These are phyloP conservation scores for Myotis lucifugus DNA, from an alignment of 2,113 vertebrate species.

Conservation along the genomic window DNA sequence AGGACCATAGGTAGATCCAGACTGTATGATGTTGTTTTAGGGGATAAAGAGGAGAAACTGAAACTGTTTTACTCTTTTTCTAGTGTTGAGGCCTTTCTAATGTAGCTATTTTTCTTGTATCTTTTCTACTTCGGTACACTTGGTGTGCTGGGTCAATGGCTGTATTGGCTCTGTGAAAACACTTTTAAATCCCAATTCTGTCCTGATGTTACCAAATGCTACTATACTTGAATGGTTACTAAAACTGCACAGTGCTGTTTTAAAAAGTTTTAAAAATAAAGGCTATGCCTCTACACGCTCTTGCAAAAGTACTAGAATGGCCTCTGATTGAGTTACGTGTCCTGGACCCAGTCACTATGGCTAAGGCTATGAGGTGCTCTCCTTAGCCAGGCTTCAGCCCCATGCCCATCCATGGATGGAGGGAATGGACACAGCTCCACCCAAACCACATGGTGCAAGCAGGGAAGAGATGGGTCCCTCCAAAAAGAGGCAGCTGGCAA, in stretches of 20 bases:
- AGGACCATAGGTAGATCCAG: constrained; percentile 86
- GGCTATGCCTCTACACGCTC: background rate
- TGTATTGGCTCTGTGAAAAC: constrained; percentile 87
- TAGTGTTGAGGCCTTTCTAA: constrained; percentile 89
- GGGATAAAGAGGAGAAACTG: constrained; percentile 85
- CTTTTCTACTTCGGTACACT: constrained; percentile 86
- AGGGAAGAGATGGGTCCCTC: background rate
- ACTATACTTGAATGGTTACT: constrained; percentile 89
- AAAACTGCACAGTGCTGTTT: constrained; percentile 88
- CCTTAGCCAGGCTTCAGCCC: background rate
- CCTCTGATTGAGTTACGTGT: background rate
- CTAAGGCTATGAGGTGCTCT: background rate
- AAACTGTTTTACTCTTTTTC: constrained; percentile 87
- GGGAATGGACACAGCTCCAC: background rate
- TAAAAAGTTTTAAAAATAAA: too few relatives aligned
- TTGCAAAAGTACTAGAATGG: background rate
- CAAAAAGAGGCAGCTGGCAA: background rate
- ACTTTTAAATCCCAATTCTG: constrained; percentile 84
- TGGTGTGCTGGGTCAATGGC: constrained; percentile 83
- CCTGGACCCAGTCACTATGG: background rate
- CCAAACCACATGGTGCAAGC: background rate
- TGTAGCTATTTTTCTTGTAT: constrained; percentile 89
- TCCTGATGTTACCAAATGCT: constrained; percentile 85
- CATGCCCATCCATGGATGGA: background rate
- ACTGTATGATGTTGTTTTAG: constrained; percentile 85